phyloP scores from a whole-genome alignment of 1,140 invertebrate genomes.

The Holcopasites calliopsidis region DNA sequence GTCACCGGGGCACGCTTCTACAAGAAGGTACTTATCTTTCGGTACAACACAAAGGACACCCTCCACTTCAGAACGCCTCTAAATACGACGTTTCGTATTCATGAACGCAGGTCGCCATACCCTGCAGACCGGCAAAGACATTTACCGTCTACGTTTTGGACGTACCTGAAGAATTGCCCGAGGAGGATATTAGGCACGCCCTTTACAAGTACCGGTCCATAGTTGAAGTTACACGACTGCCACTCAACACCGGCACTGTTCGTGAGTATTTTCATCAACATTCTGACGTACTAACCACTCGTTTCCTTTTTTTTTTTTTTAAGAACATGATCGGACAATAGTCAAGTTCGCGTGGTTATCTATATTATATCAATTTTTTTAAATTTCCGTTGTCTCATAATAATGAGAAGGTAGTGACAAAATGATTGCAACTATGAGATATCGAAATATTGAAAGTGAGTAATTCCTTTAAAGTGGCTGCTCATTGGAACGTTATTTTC shows the following conservation, averaged over 20 bases:
- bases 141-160: conserved; percentile 90
- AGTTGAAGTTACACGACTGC: conserved; percentile 86
- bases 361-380: too few species aligned
- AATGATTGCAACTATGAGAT: too few species aligned
- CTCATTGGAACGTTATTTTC: too few species aligned
- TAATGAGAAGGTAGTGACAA: too few species aligned
- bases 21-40: conserved; percentile 83
- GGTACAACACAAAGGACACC: conserved; percentile 55
- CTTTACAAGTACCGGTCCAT: conserved; percentile 89
- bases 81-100: conserved; percentile 48
- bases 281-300: too few species aligned
- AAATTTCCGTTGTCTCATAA: too few species aligned
- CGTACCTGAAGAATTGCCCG: conserved; percentile 89
- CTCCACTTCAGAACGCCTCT: conserved; percentile 50
- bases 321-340: too few species aligned
- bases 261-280: conserved; percentile 65
- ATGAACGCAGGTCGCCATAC: conserved; percentile 85
- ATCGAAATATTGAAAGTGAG: too few species aligned
- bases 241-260: conserved; percentile 76
- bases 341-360: too few species aligned
- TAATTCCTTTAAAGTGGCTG: too few species aligned
- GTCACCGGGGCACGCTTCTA: conserved; percentile 88
- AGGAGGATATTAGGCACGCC: conserved; percentile 90
- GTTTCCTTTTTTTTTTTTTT: too few species aligned
- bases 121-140: conserved; percentile 90